A percentile compares a stretch with the other conserved stretches of the same genome.
Conservation (phyloP, 1,140 invertebrate species). For the Harlomillsia oculata region DNA sequence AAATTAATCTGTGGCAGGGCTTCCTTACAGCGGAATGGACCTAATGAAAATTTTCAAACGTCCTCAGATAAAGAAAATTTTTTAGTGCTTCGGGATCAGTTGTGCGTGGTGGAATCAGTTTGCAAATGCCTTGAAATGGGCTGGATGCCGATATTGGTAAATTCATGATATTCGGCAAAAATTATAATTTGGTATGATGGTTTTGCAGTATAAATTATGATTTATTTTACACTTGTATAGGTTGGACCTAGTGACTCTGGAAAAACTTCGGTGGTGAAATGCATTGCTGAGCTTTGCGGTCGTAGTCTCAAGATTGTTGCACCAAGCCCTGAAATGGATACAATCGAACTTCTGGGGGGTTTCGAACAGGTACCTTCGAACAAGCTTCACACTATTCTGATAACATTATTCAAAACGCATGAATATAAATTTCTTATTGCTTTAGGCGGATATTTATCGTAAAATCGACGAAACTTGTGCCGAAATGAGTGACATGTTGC, state of each 20-base stretch:
- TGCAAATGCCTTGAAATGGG: conserved; percentile 76
- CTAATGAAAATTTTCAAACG: too few species aligned
- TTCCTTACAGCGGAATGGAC: conserved; percentile 42
- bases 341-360: conserved; percentile 85
- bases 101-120: conserved; percentile 58
- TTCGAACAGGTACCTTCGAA: conserved; percentile 97
- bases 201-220: not conserved
- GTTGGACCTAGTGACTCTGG: conserved; percentile 67
- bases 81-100: conserved; percentile 56
- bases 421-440: conserved; percentile 31
- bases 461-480: conserved; percentile 53
- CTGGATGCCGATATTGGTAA: conserved; percentile 82
- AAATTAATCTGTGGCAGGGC: conserved; percentile 52
- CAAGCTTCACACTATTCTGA: too few species aligned
- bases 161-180: conserved; percentile 30
- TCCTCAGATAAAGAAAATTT: conserved; percentile 36
- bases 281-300: conserved; percentile 64
- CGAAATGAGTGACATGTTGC: conserved; percentile 35
- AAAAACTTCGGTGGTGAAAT: conserved; percentile 69
- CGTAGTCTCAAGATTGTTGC: conserved; percentile 63
- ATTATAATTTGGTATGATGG: not conserved
- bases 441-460: conserved; percentile 58
- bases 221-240: conserved; percentile 41
- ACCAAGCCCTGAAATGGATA: conserved; percentile 90
- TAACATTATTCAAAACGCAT: too few species aligned